Base-by-base conservation (phyloP, 2,113 vertebrate species). In the Hippocampus abdominalis region DNA sequence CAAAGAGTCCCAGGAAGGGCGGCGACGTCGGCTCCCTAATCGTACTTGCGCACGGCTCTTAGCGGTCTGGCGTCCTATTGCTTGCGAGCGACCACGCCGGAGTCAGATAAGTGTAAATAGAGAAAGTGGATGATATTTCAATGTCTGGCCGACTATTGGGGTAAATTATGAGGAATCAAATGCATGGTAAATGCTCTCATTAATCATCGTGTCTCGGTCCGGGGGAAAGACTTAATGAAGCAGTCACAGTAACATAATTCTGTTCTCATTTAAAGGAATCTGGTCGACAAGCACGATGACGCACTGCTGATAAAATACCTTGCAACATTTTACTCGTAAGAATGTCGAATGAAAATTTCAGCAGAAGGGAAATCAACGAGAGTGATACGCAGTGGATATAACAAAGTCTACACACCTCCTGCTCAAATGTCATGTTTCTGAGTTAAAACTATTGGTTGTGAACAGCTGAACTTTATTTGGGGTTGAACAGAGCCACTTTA, bases 111-210 rank as follows among this genome's bases (percentile, higher is more conserved):
- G 81, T 75, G 77, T 80, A 87, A 89, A 88, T 57, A 78, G 23
- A 82, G 70, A 76, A 78, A 89, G 89, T 86, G 53, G 88, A 87
- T 83, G 80, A 88, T 88, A 85, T 86, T 89, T 90, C 87, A 89
- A 72, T 72, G 79, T 84, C 84, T 87, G 76, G 32, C 60, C 74
- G 68, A 83, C 60, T 57, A 66, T 72, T 73, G 79, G 78, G 62
- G 59, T 70, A 75, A 76, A 87, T 84, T 72, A 78, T 78, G 77
- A 80, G 76, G 75, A 89, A 88, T 88, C 80, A 76, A 85, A 88
- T 89, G 85, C 70, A 66, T 81, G 74, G 72, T 89, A 89, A 88
- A 88, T 68, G 69, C 74, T 70, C 75, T 85, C 84, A 92, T 92
- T 87, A 89, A 91, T 93, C 90, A 91, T 69, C 46, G 59, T 75